phyloP scores from a whole-genome alignment of 2,797 vertebrate genomes.

The Varecia variegata region DNA sequence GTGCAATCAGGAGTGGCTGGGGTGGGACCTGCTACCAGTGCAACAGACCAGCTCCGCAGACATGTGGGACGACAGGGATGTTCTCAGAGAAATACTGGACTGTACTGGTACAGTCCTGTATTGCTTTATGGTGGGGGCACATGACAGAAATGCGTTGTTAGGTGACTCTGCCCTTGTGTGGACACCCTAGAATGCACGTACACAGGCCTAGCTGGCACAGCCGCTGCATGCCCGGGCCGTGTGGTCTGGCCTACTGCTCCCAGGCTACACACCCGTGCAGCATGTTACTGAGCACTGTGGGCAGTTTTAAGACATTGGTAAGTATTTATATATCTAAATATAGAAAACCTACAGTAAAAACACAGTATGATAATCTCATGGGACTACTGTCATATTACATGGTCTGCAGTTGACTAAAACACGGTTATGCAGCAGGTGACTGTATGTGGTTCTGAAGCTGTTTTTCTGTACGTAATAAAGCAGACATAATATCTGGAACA shows the following conservation, averaged over 20 bases:
- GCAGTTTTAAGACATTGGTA: not conserved
- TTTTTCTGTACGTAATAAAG: not conserved
- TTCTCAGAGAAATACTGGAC: too few relatives aligned
- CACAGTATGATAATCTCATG: not conserved
- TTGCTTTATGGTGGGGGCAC: not conserved
- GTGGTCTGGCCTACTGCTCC: not conserved
- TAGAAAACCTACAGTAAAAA: not conserved
- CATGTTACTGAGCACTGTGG: not conserved
- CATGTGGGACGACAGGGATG: accelerated
- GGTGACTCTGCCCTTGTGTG: not conserved
- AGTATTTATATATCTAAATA: not conserved
- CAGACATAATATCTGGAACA: not conserved
- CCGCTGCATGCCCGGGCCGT: not conserved
- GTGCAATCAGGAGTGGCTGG: not conserved
- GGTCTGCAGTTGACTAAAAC: not conserved
- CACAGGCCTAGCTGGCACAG: not conserved
- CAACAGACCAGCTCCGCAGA: not conserved
- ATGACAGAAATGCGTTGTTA: not conserved
- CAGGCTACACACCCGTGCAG: not conserved
- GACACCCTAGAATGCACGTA: not conserved
- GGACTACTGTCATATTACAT: not conserved
- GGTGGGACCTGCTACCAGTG: not conserved
- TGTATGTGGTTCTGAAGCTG: not conserved
- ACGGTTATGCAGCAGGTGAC: too few relatives aligned
- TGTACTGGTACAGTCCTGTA: not conserved